phyloP scores from a whole-genome alignment of 2,113 vertebrate genomes.

The Urocynchramus pylzowi region DNA sequence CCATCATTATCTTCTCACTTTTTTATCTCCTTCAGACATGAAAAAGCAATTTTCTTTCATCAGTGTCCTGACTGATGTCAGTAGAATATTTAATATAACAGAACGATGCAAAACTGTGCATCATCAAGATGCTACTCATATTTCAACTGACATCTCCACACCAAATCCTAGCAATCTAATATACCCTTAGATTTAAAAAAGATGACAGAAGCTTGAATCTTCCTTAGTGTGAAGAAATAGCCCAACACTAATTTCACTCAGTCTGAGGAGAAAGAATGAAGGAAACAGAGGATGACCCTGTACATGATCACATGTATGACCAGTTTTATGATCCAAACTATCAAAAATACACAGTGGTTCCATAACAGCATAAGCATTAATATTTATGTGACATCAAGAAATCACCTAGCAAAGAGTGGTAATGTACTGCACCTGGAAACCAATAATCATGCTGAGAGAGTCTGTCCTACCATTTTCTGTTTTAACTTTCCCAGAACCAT shows the following conservation, averaged over 20 bases:
- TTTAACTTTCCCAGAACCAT: neutral
- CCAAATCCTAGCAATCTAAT: neutral
- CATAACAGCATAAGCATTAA: neutral
- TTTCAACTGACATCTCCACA: neutral
- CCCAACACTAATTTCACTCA: neutral
- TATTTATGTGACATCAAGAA: neutral
- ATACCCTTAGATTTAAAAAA: neutral
- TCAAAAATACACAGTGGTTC: neutral
- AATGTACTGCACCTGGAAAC: neutral
- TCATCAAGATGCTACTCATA: neutral
- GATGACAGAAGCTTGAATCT: neutral
- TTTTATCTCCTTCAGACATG: neutral
- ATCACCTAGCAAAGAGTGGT: neutral
- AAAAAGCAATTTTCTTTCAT: conserved; percentile 19
- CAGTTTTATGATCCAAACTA: neutral
- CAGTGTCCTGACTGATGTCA: neutral
- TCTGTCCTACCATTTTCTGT: neutral
- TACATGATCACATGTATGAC: neutral
- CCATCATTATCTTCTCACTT: neutral
- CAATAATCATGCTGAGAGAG: neutral
- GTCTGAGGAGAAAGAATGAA: neutral
- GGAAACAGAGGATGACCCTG: neutral
- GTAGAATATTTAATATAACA: neutral
- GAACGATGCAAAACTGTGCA: neutral
- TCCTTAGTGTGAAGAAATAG: neutral